Evolutionary conservation across 2,113 vertebrate species (phyloP).

Genomic region (Anolis carolinensis): DNA sequence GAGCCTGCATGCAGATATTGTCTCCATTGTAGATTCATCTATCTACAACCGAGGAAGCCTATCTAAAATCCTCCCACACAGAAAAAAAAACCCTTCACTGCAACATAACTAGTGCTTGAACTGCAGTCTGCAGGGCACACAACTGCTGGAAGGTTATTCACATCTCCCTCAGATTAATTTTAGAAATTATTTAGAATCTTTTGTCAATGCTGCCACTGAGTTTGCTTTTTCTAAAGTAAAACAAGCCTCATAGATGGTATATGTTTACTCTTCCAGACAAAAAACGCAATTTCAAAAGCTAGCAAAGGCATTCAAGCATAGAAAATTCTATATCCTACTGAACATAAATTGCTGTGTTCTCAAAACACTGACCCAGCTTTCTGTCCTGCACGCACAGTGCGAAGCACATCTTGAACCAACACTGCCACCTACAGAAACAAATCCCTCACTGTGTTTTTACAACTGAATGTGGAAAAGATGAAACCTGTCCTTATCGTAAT

Average conservation of each 20-base stretch:
- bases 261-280: background rate
- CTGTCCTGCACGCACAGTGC: background rate
- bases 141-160: conserved; percentile 13
- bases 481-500: background rate
- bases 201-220: background rate
- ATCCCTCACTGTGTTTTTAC: conserved; percentile 44
- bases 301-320: conserved; percentile 6
- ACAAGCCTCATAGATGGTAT: background rate
- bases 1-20: too few species aligned
- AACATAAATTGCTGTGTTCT: conserved; percentile 7
- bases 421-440: conserved; percentile 62
- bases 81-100: background rate
- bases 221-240: background rate
- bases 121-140: rapidly evolving
- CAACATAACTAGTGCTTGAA: background rate
- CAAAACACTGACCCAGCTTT: conserved; percentile 30
- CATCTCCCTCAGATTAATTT: conserved; percentile 27
- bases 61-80: background rate
- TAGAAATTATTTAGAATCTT: conserved; percentile 38
- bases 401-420: conserved; percentile 40
- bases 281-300: background rate
- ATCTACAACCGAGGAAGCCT: background rate
- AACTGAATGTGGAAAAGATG: background rate
- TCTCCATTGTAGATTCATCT: background rate
- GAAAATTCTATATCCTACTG: background rate